phyloP scores from a whole-genome alignment of 2,888 invertebrate genomes.

The Ditylenchus weischeri region DNA sequence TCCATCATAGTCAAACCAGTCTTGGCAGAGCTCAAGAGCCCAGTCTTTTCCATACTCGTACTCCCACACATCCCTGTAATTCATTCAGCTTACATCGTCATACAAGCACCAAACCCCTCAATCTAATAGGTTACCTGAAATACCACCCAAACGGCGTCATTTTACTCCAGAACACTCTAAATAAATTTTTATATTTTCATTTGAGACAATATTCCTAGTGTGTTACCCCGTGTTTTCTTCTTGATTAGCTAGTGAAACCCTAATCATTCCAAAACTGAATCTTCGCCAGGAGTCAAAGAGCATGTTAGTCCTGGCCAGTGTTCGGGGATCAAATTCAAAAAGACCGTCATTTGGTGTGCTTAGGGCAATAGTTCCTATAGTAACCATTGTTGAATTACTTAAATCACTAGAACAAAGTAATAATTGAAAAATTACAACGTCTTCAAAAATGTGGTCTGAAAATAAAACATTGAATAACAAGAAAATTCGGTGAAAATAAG shows the following conservation, averaged over 20 bases:
- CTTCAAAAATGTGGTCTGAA: slow-evolving; percentile 26
- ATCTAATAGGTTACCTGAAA: slow-evolving; percentile 17
- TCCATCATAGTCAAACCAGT: slow-evolving; percentile 71
- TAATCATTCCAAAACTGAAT: slow-evolving; percentile 39
- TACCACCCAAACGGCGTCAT: slow-evolving; percentile 88
- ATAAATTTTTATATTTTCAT: neutral
- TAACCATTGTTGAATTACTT: too few relatives aligned
- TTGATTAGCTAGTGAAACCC: slow-evolving; percentile 35
- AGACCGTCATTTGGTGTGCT: slow-evolving; percentile 36
- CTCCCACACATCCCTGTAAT: slow-evolving; percentile 75
- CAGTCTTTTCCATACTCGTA: slow-evolving; percentile 76
- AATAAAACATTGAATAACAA: too few relatives aligned
- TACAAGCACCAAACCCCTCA: too few relatives aligned
- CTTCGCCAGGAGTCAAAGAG: slow-evolving; percentile 38
- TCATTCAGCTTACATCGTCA: too few relatives aligned
- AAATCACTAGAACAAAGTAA: too few relatives aligned
- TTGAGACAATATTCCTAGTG: too few relatives aligned
- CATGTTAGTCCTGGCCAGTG: slow-evolving; percentile 29
- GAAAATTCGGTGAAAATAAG: too few relatives aligned
- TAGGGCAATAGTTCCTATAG: slow-evolving; percentile 29
- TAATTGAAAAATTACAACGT: slow-evolving; percentile 31
- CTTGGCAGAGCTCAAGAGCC: slow-evolving; percentile 79
- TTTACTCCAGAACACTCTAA: slow-evolving; percentile 76
- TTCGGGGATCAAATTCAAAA: slow-evolving; percentile 42
- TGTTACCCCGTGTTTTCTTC: slow-evolving; percentile 21